A percentile compares a stretch with the other conserved stretches of the same genome.
These are phyloP conservation scores for Hydrocynus forskahlii DNA, from an alignment of 2,797 vertebrate species.

Conservation along the genomic window DNA sequence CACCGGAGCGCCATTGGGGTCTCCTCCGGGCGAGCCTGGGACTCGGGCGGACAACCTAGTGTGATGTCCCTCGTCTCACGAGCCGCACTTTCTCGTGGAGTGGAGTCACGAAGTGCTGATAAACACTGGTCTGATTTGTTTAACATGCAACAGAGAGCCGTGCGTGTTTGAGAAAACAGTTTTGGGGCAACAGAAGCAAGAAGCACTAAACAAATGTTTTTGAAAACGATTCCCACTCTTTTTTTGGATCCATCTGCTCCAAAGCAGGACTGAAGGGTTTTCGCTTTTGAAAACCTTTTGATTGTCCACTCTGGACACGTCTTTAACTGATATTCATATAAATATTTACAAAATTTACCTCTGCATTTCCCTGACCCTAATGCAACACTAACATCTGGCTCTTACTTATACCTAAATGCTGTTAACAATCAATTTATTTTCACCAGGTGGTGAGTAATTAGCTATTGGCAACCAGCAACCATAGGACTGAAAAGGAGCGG, in stretches of 20 bases:
- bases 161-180: conserved; percentile 72
- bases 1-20: conserved; percentile 51
- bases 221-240: not conserved
- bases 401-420: not conserved
- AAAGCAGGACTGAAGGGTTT: no score
- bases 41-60: conserved; percentile 71
- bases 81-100: conserved; percentile 60
- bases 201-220: not conserved
- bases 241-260: no score
- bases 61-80: conserved; percentile 66
- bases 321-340: not conserved
- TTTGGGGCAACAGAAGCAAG: conserved; percentile 46
- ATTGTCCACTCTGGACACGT: not conserved
- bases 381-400: not conserved
- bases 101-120: conserved; percentile 32
- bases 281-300: not conserved
- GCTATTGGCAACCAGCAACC: not conserved
- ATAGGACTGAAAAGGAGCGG: no score
- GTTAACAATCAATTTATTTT: not conserved
- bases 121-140: conserved; percentile 71
- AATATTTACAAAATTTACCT: not conserved
- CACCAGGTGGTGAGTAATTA: no score
- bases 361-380: not conserved
- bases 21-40: conserved; percentile 80
- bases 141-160: conserved; percentile 75